Evolutionary conservation across 2,888 invertebrate genomes (phyloP), one percentile per base, ranked within the genome.

Genomic region (Bedellia somnulentella): DNA sequence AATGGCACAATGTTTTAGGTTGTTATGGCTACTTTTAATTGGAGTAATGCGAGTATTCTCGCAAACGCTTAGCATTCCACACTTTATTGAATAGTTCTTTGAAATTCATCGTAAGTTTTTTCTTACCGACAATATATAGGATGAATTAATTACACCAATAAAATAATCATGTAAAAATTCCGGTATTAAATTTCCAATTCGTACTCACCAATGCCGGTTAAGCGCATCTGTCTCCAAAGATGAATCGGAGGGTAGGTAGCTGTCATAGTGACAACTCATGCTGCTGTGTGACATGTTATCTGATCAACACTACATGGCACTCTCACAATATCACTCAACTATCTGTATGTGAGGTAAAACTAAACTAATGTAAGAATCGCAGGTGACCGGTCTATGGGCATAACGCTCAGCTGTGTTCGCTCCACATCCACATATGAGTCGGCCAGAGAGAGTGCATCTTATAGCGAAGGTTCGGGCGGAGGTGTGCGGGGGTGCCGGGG

Each of bases 301-400:
- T n/a, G n/a, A n/a, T n/a, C n/a, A n/a, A n/a, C n/a, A n/a, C 73
- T 75, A 70, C 75, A 73, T 73, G 68, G 66, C 71, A 68, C 62
- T 58, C 52, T 44, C 51, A 45, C 55, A 56, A 55, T 57, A 52
- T 59, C 47, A 44, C 58, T 53, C 58, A 62, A n/a, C n/a, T n/a
- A n/a, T n/a, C n/a, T n/a, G n/a, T n/a, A n/a, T n/a, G n/a, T n/a
- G n/a, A n/a, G n/a, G 62, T 57, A 52, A 41, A 55, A 57, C 46
- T 52, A 45, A 36, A 44, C 47, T 54, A 49, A n/a, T n/a, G n/a
- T n/a, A n/a, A n/a, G n/a, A n/a, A 59, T 43, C 59, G 58, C 44
- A 45, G 56, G 51, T 47, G 44, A 46, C 38, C 44, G 52, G 57
- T 52, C 57, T 62, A 54, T 49, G 53, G 60, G 67, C 71, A 71